phyloP scores from a whole-genome alignment of 1,140 invertebrate genomes.

The Pseudomyrmex sp. region DNA sequence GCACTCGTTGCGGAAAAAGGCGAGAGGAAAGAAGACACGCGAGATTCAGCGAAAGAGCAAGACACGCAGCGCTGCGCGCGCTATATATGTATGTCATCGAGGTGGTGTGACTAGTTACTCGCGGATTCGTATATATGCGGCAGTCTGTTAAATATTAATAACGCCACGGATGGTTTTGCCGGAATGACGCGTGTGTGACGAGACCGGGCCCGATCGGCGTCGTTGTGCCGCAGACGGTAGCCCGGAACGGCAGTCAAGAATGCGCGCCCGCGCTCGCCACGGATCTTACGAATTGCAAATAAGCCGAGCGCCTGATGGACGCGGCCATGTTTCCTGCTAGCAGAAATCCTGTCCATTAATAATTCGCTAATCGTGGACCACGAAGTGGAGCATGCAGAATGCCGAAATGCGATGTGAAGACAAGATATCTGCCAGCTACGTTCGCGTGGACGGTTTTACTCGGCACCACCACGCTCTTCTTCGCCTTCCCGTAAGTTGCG shows the following conservation, averaged over 20 bases:
- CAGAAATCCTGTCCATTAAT: constrained; percentile 81
- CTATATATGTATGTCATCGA: constrained; percentile 72
- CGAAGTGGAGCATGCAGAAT: constrained; percentile 87
- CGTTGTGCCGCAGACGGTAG: constrained; percentile 58
- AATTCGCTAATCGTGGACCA: constrained; percentile 67
- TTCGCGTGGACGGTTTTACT: constrained; percentile 98
- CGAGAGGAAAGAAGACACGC: not conserved
- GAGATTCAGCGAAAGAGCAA: constrained; percentile 37
- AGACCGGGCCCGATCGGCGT: constrained; percentile 51
- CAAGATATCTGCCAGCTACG: constrained; percentile 97
- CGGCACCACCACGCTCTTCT: constrained; percentile 96
- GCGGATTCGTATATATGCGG: constrained; percentile 50
- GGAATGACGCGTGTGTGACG: constrained; percentile 70
- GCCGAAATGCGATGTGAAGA: constrained; percentile 97
- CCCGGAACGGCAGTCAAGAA: constrained; percentile 58
- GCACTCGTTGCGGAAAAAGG: too few relatives aligned
- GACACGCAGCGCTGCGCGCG: constrained; percentile 11
- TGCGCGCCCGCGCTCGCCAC: constrained; percentile 67
- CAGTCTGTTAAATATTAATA: constrained; percentile 73
- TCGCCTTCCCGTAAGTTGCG: constrained; percentile 97
- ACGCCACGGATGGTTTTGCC: constrained; percentile 71
- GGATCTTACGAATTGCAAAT: constrained; percentile 71
- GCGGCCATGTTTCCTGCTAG: constrained; percentile 84
- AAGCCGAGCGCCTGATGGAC: constrained; percentile 79
- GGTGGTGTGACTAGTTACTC: constrained; percentile 68